phyloP scores from a whole-genome alignment of 1,140 invertebrate genomes.

The Bombus soroeensis region DNA sequence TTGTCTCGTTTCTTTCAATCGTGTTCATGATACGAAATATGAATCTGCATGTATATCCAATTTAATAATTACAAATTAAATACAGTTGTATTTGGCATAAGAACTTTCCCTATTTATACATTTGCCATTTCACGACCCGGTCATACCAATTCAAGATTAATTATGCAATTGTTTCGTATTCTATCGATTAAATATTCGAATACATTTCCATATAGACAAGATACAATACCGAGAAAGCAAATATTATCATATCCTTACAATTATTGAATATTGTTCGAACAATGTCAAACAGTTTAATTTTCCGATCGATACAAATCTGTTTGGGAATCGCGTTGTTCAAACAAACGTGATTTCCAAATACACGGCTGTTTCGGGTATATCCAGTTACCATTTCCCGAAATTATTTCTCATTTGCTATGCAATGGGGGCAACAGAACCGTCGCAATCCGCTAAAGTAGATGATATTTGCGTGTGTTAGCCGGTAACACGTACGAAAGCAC shows the following conservation, averaged over 20 bases:
- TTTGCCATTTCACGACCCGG: too few species aligned
- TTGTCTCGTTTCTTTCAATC: too few species aligned
- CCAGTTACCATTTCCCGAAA: constrained; percentile 4
- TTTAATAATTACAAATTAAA: too few species aligned
- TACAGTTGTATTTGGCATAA: too few species aligned
- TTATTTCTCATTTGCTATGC: constrained; percentile 3
- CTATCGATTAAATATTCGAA: too few species aligned
- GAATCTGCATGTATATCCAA: too few species aligned
- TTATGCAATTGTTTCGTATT: too few species aligned
- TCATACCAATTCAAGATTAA: too few species aligned
- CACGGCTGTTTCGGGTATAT: not conserved
- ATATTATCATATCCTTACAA: not conserved
- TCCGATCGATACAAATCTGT: not conserved
- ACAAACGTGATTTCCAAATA: not conserved
- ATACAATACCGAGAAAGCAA: too few species aligned
- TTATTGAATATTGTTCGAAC: not conserved
- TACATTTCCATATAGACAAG: too few species aligned
- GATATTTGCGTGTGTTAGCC: constrained; percentile 1
- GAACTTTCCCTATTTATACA: too few species aligned
- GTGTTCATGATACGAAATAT: too few species aligned
- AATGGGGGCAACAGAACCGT: not conserved
- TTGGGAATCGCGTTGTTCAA: not conserved
- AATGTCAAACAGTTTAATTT: not conserved
- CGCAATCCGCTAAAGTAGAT: not conserved
- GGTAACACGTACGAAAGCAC: not conserved